Evolutionary conservation across 2,797 vertebrate genomes (phyloP).

Genomic region (Neomorphus geoffroyi): DNA sequence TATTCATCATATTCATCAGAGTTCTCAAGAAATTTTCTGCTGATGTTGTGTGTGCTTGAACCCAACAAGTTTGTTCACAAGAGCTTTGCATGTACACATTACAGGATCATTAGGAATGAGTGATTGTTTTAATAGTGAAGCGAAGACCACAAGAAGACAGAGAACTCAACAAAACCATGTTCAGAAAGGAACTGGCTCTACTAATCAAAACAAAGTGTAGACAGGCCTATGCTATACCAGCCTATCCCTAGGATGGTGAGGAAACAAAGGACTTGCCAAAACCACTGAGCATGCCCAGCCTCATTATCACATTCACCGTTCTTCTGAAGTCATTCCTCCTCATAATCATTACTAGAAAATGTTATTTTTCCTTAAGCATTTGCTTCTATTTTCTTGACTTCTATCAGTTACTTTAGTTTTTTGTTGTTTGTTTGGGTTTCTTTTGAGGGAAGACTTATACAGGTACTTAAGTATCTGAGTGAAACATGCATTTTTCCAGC

Average conservation of each 20-base stretch:
- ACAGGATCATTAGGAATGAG: background rate
- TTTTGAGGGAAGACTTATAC: background rate
- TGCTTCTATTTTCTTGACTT: background rate
- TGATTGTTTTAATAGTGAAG: background rate
- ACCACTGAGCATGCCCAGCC: background rate
- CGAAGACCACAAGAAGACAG: background rate
- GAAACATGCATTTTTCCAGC: background rate
- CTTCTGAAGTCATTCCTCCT: background rate
- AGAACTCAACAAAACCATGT: background rate
- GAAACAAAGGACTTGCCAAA: background rate
- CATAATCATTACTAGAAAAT: background rate
- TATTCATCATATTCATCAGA: background rate
- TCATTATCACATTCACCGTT: background rate
- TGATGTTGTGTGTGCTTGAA: background rate
- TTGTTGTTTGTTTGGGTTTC: no score
- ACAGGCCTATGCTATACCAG: background rate
- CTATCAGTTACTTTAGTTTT: background rate
- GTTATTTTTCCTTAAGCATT: background rate
- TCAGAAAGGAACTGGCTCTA: background rate
- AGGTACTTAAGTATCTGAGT: background rate
- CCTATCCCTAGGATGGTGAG: background rate
- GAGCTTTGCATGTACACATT: no score
- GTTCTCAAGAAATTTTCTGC: background rate
- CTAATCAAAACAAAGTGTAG: background rate
- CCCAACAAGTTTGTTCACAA: background rate